Evolutionary conservation across 2,113 vertebrate genomes (phyloP), one percentile per base, ranked within the genome.

Genomic region (Tragulus kanchil): DNA sequence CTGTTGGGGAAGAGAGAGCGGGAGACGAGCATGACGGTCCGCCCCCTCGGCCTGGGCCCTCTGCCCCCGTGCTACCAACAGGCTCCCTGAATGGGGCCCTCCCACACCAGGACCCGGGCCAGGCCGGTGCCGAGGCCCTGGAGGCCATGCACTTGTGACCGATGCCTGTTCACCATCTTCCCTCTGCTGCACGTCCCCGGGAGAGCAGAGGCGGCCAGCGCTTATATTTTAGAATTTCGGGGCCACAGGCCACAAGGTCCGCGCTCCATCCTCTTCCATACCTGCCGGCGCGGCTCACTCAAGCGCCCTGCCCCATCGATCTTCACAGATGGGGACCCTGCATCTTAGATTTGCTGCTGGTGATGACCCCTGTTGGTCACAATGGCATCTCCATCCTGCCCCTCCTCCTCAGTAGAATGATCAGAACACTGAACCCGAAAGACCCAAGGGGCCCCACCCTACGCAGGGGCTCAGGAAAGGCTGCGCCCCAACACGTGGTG

Each of bases 391-490:
- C n/a, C 36, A 4, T 0, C 67, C 1, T 2, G 36, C 36, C 36
- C 23, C 0, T 5, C 25, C 1, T 1, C 17, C 8, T 5, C n/a
- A 19, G 19, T 6, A 2, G 3, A 17, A 0, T 0, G 12, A 14
- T 3, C 58, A 42, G 52, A 45, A 10, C 2, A 0, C 5, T 8
- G 14, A 19, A 0, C 1, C 11, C 3, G 23, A 50, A 23, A n/a
- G 50, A 10, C 28, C 19, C 6, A 23, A 2, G 3, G 52, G 16
- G 15, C 52, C 6, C 71, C 48, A 7, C 73, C 58, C 16, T 16
- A 54, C 3, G 1, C 48, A 25, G 4, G 9, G 73, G 56, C 64
- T 56, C 45, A 5, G 16, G 19, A 5, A 17, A 48, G 21, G 36
- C 83, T 12, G 56, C 1, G 0, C 1, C 3, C n/a, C 31, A 3